phyloP scores from a whole-genome alignment of 2,888 invertebrate species.

The Selenia dentaria region DNA sequence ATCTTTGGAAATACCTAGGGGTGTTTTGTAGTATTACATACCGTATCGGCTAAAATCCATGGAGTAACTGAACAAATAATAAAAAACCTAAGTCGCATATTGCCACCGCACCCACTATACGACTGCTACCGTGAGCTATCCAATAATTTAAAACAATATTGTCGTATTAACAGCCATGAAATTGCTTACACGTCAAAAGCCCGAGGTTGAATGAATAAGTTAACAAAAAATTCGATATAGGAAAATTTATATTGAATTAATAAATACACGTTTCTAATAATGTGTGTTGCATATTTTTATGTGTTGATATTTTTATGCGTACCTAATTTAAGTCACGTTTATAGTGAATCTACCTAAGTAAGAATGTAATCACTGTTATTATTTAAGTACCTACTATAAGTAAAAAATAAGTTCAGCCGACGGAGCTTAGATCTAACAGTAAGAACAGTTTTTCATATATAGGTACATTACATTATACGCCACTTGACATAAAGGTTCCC shows the following conservation, averaged over 20 bases:
- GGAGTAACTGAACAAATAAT: constrained; percentile 1
- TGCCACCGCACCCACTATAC: constrained; percentile 1
- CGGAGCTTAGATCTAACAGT: no score
- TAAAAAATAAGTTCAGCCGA: no score
- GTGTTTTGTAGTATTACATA: constrained; percentile 3
- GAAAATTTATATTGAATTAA: background rate
- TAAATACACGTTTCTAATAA: constrained; percentile 7
- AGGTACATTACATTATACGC: no score
- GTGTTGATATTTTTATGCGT: background rate
- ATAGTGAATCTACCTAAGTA: background rate
- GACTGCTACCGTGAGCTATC: background rate
- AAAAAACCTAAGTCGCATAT: constrained; percentile 3
- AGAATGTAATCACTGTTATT: no score
- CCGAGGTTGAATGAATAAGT: constrained; percentile 1
- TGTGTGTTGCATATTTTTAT: background rate
- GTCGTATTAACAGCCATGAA: constrained; percentile 14
- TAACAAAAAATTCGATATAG: background rate
- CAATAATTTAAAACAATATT: background rate
- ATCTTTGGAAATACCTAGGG: no score
- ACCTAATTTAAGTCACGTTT: background rate
- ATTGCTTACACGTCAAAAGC: constrained; percentile 5
- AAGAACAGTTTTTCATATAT: no score
- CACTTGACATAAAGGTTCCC: no score
- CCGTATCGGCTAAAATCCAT: constrained; percentile 4
- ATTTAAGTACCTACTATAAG: no score